Conservation (phyloP, 2,113 vertebrate species). For the Megaceryle torquata region DNA sequence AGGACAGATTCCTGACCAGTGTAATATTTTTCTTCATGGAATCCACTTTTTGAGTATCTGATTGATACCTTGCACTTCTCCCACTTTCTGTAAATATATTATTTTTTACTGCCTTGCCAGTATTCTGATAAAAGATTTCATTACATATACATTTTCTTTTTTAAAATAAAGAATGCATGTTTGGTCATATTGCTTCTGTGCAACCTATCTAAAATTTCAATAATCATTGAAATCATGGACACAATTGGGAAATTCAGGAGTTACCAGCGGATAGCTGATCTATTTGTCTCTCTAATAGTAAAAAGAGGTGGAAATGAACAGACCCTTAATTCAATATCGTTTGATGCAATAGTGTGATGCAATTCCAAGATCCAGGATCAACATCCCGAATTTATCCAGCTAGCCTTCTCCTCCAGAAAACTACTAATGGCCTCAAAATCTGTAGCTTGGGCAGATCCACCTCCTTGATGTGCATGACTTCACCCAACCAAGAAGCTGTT, state of each 20-base stretch:
- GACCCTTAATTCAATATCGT: neutral
- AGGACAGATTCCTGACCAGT: neutral
- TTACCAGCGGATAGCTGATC: neutral
- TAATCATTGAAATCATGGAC: neutral
- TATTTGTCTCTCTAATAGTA: fast-evolving
- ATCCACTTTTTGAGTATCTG: neutral
- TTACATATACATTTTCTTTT: fast-evolving
- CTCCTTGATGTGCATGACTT: neutral
- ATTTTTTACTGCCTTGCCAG: neutral
- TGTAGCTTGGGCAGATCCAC: neutral
- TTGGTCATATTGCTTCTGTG: neutral
- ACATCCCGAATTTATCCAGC: neutral
- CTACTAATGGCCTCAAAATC: fast-evolving
- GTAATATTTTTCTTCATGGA: neutral
- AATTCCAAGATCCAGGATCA: neutral
- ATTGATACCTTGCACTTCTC: neutral
- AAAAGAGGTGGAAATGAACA: neutral
- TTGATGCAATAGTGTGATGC: no score
- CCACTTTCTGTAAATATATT: neutral
- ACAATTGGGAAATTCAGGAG: neutral
- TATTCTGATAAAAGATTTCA: neutral
- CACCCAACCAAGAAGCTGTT: neutral
- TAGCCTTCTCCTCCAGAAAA: neutral
- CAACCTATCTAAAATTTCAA: neutral
- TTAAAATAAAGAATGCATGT: neutral